Base-by-base conservation (phyloP, 2,797 vertebrate species). In the Gobio occitaniae region DNA sequence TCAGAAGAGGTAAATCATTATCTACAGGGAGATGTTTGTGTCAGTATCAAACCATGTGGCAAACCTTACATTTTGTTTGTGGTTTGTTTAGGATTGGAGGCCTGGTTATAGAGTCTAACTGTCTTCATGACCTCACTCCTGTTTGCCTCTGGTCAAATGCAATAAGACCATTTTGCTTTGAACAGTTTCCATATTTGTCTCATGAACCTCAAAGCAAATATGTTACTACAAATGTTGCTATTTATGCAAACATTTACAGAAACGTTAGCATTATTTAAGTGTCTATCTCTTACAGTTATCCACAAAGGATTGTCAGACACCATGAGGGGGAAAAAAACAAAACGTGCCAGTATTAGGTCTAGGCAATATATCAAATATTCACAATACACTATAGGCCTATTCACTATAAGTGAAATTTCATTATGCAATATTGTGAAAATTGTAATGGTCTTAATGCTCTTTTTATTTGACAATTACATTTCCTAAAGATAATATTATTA, bases 181-280 rank as follows among this genome's bases (percentile, higher is more conserved):
- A 41, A 48, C 77, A 79, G 16, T 66, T 66, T 79, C 38, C 44
- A 65, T 79, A 32, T 66, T 74, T 79, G 44, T 50, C 44, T 66
- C 61, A 48, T 66, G 59, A 79, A 32, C 25, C 13, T 65, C 25
- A 66, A 66, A 52, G 17, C 44, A 79, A 65, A 78, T 47, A 48
- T 75, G 17, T 36, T 29, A 44, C 54, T 78, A 38, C 38, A 61
- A 44, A 61, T 9, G 56, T 36, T 77, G 47, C 19, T 79, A 25
- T 79, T 4, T 66, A 50, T 66, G 16, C 41, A 66, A 32, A 48
- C 44, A 17, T 79, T 66, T 32, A 50, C 61, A 50, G 63, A 50
- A 50, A 68, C 9, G 13, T 48, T 65, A 32, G 7, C 19, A 25
- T 61, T 15, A 17, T 78, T 44, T 78, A 19, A 32, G 47, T 74